Percentiles rank a stretch among this genome's conserved stretches.
Evolutionary conservation across 1,140 invertebrate species (phyloP).

Genomic region (Drosophila mayri): DNA sequence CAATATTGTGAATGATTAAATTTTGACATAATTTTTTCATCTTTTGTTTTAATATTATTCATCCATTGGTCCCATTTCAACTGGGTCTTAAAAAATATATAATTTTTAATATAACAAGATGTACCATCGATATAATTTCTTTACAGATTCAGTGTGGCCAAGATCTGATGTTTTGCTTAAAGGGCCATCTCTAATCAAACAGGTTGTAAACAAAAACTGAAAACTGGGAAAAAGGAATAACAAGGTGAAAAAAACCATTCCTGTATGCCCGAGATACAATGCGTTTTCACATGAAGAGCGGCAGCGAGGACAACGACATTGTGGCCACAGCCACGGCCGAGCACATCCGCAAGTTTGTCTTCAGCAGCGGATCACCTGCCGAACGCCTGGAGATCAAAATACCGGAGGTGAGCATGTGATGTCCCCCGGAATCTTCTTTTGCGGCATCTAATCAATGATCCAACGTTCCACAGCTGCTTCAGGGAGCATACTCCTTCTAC

Average conservation of each 20-base stretch:
- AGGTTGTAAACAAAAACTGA: conserved; percentile 71
- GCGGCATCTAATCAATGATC: conserved; percentile 4
- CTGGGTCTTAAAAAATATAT: not conserved
- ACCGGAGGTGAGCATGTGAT: conserved; percentile 86
- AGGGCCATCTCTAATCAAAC: conserved; percentile 41
- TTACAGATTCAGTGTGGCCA: not conserved
- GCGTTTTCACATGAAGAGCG: conserved; percentile 80
- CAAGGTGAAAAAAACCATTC: conserved; percentile 24
- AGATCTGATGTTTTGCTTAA: not conserved
- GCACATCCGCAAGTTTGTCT: conserved; percentile 92
- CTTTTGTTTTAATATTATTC: too few relatives aligned
- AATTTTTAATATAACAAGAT: not conserved
- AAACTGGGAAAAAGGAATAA: conserved; percentile 14
- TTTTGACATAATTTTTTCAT: too few relatives aligned
- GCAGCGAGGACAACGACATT: conserved; percentile 63
- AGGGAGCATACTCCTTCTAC: conserved; percentile 96
- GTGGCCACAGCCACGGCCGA: conserved; percentile 85
- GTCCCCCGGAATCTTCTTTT: not conserved
- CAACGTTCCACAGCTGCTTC: conserved; percentile 88
- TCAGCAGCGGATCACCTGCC: conserved; percentile 88
- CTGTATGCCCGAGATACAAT: conserved; percentile 58
- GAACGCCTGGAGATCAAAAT: conserved; percentile 91
- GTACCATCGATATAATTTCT: not conserved
- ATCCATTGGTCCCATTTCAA: not conserved
- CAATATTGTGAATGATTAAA: too few relatives aligned